Conservation (phyloP, 2,797 vertebrate genomes). For the Octomys mimax region DNA sequence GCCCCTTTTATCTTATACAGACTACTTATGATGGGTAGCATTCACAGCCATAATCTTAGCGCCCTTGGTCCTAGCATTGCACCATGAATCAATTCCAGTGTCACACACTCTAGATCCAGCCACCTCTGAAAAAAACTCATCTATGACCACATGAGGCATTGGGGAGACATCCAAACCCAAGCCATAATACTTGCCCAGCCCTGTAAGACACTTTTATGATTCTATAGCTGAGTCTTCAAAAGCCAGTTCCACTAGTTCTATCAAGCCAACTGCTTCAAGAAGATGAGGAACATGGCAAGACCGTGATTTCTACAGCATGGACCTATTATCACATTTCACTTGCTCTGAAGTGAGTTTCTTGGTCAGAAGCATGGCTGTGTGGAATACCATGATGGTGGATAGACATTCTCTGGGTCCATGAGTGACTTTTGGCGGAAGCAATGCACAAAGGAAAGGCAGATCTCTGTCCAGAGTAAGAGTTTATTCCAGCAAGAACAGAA, state of each 20-base stretch:
- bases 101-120: neutral
- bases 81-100: neutral
- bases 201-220: neutral
- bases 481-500: neutral
- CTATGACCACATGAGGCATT: neutral
- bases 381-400: neutral
- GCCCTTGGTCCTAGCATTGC: neutral
- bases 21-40: neutral
- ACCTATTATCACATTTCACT: too few species aligned
- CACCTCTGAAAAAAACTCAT: neutral
- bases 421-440: neutral
- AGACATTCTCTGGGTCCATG: neutral
- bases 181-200: neutral
- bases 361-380: neutral
- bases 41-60: neutral
- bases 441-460: neutral
- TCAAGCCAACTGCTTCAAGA: neutral
- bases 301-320: neutral
- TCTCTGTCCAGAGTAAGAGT: neutral
- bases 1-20: neutral
- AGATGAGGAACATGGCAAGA: neutral
- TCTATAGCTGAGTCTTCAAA: neutral
- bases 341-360: neutral
- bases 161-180: neutral
- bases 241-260: neutral